These are phyloP conservation scores for Chaetogeoica ovagalla DNA, from an alignment of 2,888 invertebrate species.

Conservation along the genomic window DNA sequence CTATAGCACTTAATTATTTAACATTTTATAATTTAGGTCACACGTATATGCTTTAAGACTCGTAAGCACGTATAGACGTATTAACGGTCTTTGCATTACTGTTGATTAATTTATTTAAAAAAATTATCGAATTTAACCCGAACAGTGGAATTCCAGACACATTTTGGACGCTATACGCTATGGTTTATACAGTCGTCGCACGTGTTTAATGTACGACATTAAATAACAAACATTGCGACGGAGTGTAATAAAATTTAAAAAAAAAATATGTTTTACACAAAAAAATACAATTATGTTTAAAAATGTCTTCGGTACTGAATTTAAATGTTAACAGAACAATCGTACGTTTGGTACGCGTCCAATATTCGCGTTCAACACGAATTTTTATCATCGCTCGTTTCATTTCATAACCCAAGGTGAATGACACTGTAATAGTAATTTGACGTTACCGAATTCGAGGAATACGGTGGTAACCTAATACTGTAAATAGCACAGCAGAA, in stretches of 20 bases:
- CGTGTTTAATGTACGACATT: too few relatives aligned
- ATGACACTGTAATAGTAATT: conserved; percentile 26
- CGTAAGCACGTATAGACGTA: too few relatives aligned
- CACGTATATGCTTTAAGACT: too few relatives aligned
- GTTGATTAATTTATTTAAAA: too few relatives aligned
- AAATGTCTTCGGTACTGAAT: conserved; percentile 24
- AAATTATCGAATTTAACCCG: background rate
- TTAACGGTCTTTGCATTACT: too few relatives aligned
- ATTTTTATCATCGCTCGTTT: conserved; percentile 33
- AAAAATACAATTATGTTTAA: conserved; percentile 16
- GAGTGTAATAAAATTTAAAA: too few relatives aligned
- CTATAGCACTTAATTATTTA: too few relatives aligned
- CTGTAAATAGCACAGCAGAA: background rate
- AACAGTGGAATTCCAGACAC: background rate
- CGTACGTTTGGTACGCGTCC: conserved; percentile 7
- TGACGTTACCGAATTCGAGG: background rate
- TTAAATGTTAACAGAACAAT: conserved; percentile 30
- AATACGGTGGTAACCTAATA: conserved; percentile 22
- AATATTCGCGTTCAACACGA: conserved; percentile 5
- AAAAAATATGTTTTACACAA: too few relatives aligned
- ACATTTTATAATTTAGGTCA: too few relatives aligned
- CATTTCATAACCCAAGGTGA: conserved; percentile 33
- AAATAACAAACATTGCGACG: too few relatives aligned
- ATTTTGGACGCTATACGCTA: background rate
- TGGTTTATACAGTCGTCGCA: too few relatives aligned